Base-by-base conservation (phyloP, 2,797 vertebrate species). In the Eidolon dupreanum region DNA sequence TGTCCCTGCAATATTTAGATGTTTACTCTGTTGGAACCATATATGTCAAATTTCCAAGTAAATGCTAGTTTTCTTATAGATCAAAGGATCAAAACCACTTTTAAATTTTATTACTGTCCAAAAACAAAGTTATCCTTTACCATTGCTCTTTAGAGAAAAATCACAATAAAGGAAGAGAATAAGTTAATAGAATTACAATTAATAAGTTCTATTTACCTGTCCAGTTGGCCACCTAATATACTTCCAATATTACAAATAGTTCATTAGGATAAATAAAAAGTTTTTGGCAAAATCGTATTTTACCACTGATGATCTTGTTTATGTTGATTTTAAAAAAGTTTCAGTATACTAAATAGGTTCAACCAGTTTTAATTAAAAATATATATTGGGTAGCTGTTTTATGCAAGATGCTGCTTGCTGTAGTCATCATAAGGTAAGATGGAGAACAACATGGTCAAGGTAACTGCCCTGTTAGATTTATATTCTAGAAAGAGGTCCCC, bases 1-100 rank as follows among this genome's bases (percentile, higher is more conserved):
- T 1, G 79, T 3, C 17, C 43, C 46, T 51, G 12, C 16, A 63
- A 8, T 77, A 46, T 28, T 84, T 71, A 19, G n/a, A 82, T 26
- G 68, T 88, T 90, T 79, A 77, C 28, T 90, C 2, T 75, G 33
- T 77, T 65, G 1, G 17, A 87, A 89, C 8, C 61, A 70, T 20
- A 75, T 33, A 73, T 61, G 33, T 36, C 33, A 92, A 92, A 83
- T 91, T 96, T 94, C n/a, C 36, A 83, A 74, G 20, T 51, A 78
- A 96, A 83, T 87, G 28, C 33, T 49, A 71, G 5, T 68, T 66
- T 73, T 51, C 6, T 87, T 87, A 90, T 68, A 26, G 41, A 1
- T 83, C 26, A 74, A 78, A 36, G 4, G 66, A 84, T 73, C 90
- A 77, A 90, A 81, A 46, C 84, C 6, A 31, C n/a, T 53, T 92